Base-by-base conservation (phyloP, 1,140 invertebrate species). In the Lordiphosa collinella region DNA sequence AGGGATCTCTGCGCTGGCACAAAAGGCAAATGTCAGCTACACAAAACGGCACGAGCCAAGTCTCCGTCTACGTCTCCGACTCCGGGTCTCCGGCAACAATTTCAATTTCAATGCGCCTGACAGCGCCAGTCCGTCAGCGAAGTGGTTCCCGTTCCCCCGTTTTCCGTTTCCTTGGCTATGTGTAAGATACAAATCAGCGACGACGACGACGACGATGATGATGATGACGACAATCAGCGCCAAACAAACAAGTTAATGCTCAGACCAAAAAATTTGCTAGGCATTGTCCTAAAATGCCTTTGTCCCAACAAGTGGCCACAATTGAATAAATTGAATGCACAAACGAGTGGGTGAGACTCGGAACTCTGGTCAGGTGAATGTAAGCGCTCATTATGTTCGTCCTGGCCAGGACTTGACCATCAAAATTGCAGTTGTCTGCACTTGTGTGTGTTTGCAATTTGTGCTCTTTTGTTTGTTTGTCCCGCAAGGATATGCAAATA, bases 81-180 rank as follows among this genome's bases (percentile, higher is more conserved):
- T 36, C 34, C 31, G 18, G 36, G 37, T 49, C n/a, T 25, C 38
- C 44, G 50, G 70, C 56, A 63, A 85, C 61, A 79, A 85, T 86
- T 85, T 86, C 80, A 86, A 73, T 73, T 73, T 79, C 74, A 82
- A 85, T 86, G 80, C 59, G 75, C 43, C 63, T 86, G 80, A 85
- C 80, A 85, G 80, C 79, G 70, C 52, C 65, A 68, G 47, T 68
- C 73, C 64, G 32, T 53, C 56, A 53, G 44, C 14, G 18, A 36
- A 12, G 16, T 50, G 16, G 12, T 38, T 47, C 25, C 43, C 16
- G 38, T 8, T 61, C 34, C 34, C 14, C n/a, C 10, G 10, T 16
- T 47, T 37, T 35, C 32, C 25, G 46, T 48, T 48, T 48, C 46
- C 29, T 48, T 32, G 56, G 31, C 47, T 60, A 52, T 58, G 35